These are phyloP conservation scores for Stichodactyla helianthus DNA, from an alignment of 64 coral and sea anemone species.

Conservation along the genomic window DNA sequence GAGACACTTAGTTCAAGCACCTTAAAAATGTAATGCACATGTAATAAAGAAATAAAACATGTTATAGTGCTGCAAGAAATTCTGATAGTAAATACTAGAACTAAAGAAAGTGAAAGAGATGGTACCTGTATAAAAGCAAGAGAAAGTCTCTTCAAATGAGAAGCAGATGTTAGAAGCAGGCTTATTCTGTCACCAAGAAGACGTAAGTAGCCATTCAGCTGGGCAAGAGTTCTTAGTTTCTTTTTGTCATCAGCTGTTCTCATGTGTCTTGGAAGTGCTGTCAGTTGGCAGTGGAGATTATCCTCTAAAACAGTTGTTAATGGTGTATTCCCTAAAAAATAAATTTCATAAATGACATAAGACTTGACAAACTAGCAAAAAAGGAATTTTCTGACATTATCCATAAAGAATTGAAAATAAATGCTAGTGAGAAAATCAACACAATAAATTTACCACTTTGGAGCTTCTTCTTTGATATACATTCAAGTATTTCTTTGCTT, in stretches of 20 bases:
- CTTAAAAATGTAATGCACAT: constrained; percentile 13
- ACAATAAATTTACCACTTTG: constrained; percentile 47
- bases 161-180: constrained; percentile 50
- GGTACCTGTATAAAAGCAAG: constrained; percentile 77
- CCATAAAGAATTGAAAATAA: no score
- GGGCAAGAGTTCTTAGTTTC: constrained; percentile 61
- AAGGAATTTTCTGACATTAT: no score
- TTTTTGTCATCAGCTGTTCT: constrained; percentile 58
- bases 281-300: constrained; percentile 69
- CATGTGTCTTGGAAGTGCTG: constrained; percentile 62
- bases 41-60: no score
- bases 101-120: neutral
- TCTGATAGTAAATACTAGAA: neutral
- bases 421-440: no score
- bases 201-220: constrained; percentile 61
- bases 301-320: constrained; percentile 70
- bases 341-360: neutral
- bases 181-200: constrained; percentile 61
- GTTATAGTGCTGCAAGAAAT: no score
- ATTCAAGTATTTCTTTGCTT: constrained; percentile 35
- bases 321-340: constrained; percentile 1
- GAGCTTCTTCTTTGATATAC: neutral
- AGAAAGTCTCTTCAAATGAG: constrained; percentile 83
- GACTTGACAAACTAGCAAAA: neutral
- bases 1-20: constrained; percentile 86